phyloP scores from a whole-genome alignment of 2,797 vertebrate species.

The Clarias fuscus region DNA sequence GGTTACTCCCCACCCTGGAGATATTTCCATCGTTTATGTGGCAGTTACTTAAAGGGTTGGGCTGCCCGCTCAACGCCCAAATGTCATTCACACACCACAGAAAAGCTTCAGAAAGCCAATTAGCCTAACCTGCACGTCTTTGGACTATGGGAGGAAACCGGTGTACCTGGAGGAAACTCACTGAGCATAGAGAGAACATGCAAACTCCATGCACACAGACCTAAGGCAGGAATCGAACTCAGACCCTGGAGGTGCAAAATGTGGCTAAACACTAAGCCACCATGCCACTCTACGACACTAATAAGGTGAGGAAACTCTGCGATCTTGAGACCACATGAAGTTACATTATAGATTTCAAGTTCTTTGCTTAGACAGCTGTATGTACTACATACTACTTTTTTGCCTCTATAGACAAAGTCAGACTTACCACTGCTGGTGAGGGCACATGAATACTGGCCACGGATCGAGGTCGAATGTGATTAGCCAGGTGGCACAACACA shows the following conservation, averaged over 20 bases:
- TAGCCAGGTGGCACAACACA: slow-evolving; percentile 96
- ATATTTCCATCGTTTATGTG: background rate
- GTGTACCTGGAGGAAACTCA: too few species aligned
- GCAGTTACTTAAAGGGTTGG: background rate
- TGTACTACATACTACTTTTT: background rate
- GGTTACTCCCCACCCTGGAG: too few species aligned
- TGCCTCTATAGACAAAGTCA: background rate
- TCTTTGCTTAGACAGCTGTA: background rate
- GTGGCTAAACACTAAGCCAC: too few species aligned
- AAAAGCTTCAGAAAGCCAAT: too few species aligned
- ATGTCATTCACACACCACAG: too few species aligned
- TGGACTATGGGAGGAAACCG: too few species aligned
- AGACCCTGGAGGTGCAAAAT: too few species aligned
- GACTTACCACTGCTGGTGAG: slow-evolving; percentile 94
- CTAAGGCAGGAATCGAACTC: too few species aligned
- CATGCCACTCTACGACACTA: background rate
- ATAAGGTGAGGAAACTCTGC: background rate
- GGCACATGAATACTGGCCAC: slow-evolving; percentile 98
- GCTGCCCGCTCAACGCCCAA: too few species aligned
- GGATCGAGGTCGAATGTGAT: slow-evolving; percentile 95
- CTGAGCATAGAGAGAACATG: too few species aligned
- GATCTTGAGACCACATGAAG: background rate
- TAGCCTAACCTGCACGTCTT: too few species aligned
- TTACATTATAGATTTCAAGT: background rate
- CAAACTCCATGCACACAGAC: too few species aligned